A percentile compares a stretch with the other conserved stretches of the same genome.
Conservation (phyloP, 2,113 vertebrate genomes). For the Oriolus oriolus region DNA sequence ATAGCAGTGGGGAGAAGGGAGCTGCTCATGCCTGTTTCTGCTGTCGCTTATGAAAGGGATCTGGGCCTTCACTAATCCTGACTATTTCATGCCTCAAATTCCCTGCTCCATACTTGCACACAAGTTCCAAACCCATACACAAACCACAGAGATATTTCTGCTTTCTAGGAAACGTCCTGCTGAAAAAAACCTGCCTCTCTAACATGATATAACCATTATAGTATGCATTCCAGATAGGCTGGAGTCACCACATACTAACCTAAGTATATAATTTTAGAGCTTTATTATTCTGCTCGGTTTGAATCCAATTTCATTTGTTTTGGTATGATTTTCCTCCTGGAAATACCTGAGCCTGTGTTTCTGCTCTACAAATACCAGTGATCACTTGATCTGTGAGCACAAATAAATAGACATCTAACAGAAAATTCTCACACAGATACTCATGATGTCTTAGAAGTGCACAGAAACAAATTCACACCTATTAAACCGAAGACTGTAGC, state of each 20-base stretch:
- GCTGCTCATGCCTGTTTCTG: background rate
- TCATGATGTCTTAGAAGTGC: background rate
- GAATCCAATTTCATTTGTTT: conserved; percentile 43
- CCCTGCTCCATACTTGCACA: conserved; percentile 30
- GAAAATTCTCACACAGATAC: background rate
- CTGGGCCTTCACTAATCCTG: conserved; percentile 5
- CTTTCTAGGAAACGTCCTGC: conserved; percentile 34
- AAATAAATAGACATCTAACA: conserved; percentile 25
- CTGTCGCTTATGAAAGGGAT: background rate
- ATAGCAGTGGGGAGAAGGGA: background rate
- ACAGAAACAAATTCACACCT: conserved; percentile 42
- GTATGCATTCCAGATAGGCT: conserved; percentile 41
- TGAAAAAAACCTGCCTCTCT: background rate
- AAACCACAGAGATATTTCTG: conserved; percentile 33
- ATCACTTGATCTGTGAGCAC: conserved; percentile 35
- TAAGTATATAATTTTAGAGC: conserved; percentile 24
- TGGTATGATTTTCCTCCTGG: conserved; percentile 34
- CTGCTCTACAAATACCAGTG: background rate
- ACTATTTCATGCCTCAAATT: conserved; percentile 57
- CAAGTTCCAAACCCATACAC: conserved; percentile 50
- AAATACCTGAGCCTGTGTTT: conserved; percentile 49
- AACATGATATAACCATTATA: conserved; percentile 35
- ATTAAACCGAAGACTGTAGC: background rate
- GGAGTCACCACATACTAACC: conserved; percentile 28
- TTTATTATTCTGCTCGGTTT: conserved; percentile 42